phyloP scores from a whole-genome alignment of 2,888 invertebrate species.

The Caenorhabditis angaria region DNA sequence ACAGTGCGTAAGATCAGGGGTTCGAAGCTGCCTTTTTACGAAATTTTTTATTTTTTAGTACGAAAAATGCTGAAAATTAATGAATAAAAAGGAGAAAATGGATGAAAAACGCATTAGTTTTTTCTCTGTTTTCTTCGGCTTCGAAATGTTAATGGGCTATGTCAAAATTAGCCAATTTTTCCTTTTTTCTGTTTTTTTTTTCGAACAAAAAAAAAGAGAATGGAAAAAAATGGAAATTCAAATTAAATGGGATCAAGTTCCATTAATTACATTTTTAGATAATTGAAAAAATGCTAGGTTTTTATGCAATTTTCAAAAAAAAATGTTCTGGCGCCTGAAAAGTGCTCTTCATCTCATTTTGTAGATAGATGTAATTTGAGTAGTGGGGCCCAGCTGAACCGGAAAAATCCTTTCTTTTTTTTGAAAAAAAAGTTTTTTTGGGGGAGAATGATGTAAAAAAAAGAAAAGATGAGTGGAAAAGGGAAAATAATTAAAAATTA shows the following conservation, averaged over 20 bases:
- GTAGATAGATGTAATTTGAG: not conserved
- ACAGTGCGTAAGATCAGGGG: slow-evolving; percentile 11
- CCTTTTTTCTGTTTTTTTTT: no score
- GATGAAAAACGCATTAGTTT: slow-evolving; percentile 2
- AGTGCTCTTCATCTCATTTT: not conserved
- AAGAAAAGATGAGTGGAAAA: slow-evolving; percentile 3
- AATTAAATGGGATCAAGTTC: slow-evolving; percentile 31
- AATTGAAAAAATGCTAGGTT: no score
- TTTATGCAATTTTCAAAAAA: no score
- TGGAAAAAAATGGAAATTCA: slow-evolving; percentile 12
- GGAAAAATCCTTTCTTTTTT: not conserved
- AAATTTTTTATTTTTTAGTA: not conserved
- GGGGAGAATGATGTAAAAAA: not conserved
- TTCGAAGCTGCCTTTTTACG: not conserved
- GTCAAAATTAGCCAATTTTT: slow-evolving; percentile 12
- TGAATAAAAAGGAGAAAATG: slow-evolving; percentile 8
- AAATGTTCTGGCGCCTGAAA: no score
- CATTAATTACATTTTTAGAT: no score
- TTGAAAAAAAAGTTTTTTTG: not conserved
- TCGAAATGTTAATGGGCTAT: slow-evolving; percentile 12
- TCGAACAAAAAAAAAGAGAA: not conserved
- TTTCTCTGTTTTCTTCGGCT: no score
- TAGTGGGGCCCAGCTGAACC: not conserved
- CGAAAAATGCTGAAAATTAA: slow-evolving; percentile 5
- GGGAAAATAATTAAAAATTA: slow-evolving; percentile 8